Conservation (phyloP, 2,113 vertebrate genomes). For the Centrocercus urophasianus region DNA sequence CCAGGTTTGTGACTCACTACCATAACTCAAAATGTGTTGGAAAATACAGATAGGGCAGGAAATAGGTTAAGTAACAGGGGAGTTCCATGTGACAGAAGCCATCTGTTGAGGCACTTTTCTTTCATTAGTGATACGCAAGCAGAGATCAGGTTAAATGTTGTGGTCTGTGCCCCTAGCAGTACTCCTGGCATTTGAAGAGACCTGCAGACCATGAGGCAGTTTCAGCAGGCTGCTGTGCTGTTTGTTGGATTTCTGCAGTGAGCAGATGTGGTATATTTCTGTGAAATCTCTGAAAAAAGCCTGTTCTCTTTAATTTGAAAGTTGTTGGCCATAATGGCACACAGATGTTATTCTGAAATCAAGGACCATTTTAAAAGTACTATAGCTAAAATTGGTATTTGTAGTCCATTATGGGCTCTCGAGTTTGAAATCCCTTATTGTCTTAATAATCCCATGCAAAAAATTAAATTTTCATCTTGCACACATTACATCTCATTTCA, state of each 20-base stretch:
- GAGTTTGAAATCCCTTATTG: constrained; percentile 22
- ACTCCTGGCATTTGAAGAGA: neutral
- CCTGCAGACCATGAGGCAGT: rapidly evolving
- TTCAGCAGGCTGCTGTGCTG: neutral
- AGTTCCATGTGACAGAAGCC: neutral
- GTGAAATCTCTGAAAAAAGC: neutral
- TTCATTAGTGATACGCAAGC: neutral
- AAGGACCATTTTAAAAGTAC: constrained; percentile 11
- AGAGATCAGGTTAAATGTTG: neutral
- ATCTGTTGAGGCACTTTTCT: neutral
- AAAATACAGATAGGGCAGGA: neutral
- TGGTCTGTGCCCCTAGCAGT: neutral
- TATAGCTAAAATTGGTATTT: constrained; percentile 21
- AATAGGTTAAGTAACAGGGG: neutral
- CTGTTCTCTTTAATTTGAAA: neutral
- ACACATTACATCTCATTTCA: neutral
- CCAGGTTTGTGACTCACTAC: neutral
- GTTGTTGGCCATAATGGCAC: neutral
- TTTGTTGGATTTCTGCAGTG: neutral
- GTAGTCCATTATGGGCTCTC: constrained; percentile 26
- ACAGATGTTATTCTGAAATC: constrained; percentile 40
- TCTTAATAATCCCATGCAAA: constrained; percentile 46
- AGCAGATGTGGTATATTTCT: neutral
- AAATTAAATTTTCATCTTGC: neutral
- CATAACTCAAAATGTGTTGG: neutral